A percentile compares a stretch with the other conserved stretches of the same genome.
phyloP scores from a whole-genome alignment of 2,888 invertebrate species.

The Alloscopus bannaensis region DNA sequence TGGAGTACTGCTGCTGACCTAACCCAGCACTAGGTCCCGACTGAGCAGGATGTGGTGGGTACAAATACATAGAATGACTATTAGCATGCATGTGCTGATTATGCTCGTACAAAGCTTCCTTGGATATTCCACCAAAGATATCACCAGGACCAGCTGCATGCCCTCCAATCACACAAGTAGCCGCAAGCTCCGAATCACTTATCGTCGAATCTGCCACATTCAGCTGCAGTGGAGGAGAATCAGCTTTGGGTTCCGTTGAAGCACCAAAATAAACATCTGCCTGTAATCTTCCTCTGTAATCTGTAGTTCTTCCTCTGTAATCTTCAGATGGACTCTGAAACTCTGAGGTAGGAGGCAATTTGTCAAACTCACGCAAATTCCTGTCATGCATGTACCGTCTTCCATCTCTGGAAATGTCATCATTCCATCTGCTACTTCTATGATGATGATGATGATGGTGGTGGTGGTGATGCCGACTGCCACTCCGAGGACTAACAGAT shows the following conservation, averaged over 20 bases:
- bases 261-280: conserved; percentile 32
- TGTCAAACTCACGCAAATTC: conserved; percentile 51
- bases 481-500: conserved; percentile 42
- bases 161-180: conserved; percentile 34
- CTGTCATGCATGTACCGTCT: conserved; percentile 22
- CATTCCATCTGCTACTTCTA: conserved; percentile 30
- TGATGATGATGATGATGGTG: too few species aligned
- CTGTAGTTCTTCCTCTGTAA: conserved; percentile 35
- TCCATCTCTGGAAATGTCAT: conserved; percentile 32
- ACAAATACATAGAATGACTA: conserved; percentile 60
- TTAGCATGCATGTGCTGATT: conserved; percentile 59
- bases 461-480: conserved; percentile 20
- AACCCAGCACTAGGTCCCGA: background rate
- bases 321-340: conserved; percentile 45
- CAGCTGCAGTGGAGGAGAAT: conserved; percentile 76
- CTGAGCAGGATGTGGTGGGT: conserved; percentile 47
- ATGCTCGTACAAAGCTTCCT: conserved; percentile 55
- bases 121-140: conserved; percentile 59
- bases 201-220: conserved; percentile 79
- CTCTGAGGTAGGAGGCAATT: conserved; percentile 20
- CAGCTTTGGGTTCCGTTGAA: conserved; percentile 52
- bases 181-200: conserved; percentile 77
- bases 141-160: conserved; percentile 25
- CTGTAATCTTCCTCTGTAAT: conserved; percentile 43
- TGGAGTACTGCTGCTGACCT: background rate